Percentiles rank a stretch among this genome's conserved stretches.
phyloP scores from a whole-genome alignment of 1,140 invertebrate genomes.

The Drosophila nikananu region DNA sequence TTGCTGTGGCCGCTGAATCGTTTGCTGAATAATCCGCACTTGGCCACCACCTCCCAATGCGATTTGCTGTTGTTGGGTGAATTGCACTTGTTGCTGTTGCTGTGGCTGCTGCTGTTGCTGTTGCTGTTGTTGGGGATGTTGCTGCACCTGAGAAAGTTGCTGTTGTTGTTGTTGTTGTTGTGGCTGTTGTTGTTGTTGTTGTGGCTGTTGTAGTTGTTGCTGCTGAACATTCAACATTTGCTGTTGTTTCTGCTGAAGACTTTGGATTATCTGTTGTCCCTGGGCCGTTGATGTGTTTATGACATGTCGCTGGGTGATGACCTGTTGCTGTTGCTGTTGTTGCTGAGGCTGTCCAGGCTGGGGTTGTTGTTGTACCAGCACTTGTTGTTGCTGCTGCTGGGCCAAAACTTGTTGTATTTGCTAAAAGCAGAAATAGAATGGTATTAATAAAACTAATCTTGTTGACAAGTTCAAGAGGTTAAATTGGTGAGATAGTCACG shows the following conservation, averaged over 20 bases:
- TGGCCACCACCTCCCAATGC: conserved; percentile 68
- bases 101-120: conserved; percentile 28
- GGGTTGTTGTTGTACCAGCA: conserved; percentile 38
- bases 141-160: conserved; percentile 29
- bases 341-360: conserved; percentile 35
- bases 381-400: conserved; percentile 46
- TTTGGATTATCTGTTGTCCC: conserved; percentile 84
- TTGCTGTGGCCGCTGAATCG: conserved; percentile 64
- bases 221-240: conserved; percentile 73
- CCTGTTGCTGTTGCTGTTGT: conserved; percentile 56
- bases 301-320: conserved; percentile 79
- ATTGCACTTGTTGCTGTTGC: conserved; percentile 70
- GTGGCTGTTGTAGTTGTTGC: conserved; percentile 34
- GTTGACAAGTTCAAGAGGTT: background rate
- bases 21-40: conserved; percentile 82
- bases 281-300: conserved; percentile 83
- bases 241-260: conserved; percentile 79
- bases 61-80: conserved; percentile 69
- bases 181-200: conserved; percentile 24
- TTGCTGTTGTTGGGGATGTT: conserved; percentile 23
- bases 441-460: conserved; percentile 1
- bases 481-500: conserved; percentile 1
- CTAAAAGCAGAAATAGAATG: conserved; percentile 16
- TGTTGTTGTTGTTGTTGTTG: conserved; percentile 38
- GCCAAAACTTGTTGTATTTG: conserved; percentile 40